phyloP scores from a whole-genome alignment of 2,888 invertebrate genomes.

The Petrolisthes cinctipes region DNA sequence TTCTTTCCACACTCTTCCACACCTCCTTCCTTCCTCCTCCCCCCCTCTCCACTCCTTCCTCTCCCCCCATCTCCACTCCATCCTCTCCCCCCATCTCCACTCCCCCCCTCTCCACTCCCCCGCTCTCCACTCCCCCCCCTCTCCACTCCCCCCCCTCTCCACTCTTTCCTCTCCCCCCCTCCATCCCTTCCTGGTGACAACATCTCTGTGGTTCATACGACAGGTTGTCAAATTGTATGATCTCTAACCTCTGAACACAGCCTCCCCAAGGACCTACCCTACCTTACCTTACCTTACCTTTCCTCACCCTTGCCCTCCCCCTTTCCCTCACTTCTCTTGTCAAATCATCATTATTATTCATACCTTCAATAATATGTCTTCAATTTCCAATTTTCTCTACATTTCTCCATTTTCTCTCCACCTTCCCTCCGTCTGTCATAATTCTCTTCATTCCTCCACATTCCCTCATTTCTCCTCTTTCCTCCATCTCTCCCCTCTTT shows the following conservation, averaged over 20 bases:
- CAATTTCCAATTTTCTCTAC: neutral
- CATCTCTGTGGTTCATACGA: too few species aligned
- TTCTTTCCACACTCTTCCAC: neutral
- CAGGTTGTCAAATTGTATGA: too few species aligned
- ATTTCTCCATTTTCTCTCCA: neutral
- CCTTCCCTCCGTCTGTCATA: neutral
- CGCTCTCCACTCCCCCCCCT: neutral
- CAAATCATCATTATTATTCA: too few species aligned
- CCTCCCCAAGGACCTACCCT: too few species aligned
- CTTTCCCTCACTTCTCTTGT: neutral
- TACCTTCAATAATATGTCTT: too few species aligned
- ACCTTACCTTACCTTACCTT: too few species aligned
- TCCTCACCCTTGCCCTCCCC: neutral
- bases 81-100: neutral
- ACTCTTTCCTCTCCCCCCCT: constrained; percentile 12
- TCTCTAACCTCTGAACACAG: too few species aligned
- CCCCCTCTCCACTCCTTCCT: neutral
- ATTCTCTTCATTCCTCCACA: neutral
- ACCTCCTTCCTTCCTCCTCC: neutral
- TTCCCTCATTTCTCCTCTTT: neutral
- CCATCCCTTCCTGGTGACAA: neutral
- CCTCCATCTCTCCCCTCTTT: neutral
- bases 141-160: neutral
- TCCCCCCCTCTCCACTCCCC: neutral
- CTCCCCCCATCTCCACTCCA: neutral